Evolutionary conservation across 2,888 invertebrate genomes (phyloP), one percentile per base, ranked within the genome.

Genomic region (Vandiemenella viatica): DNA sequence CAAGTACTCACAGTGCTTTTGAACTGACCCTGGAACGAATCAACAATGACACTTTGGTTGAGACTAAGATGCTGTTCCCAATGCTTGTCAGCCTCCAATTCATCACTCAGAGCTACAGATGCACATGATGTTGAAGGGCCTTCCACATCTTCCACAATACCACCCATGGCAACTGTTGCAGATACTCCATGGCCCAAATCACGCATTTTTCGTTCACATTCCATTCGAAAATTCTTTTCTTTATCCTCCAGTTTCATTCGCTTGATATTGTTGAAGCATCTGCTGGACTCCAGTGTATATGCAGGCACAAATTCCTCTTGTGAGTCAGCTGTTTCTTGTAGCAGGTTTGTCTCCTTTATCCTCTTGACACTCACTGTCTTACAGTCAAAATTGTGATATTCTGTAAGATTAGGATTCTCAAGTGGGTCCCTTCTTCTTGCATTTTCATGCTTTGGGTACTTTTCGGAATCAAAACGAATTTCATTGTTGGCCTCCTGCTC

Each of bases 21-120:
- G 59, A 77, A 77, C 60, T 77, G 76, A 45, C 77, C 77, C 61
- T 77, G 77, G 61, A 77, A 77, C 46, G 76, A 75, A 55, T 74
- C 71, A 20, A 76, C 76, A 45, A 78, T 68, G 17, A 77, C 65
- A 55, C 75, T 76, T 55, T 71, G 65, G 60, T 77, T 77, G n/a
- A 65, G 64, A 44, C 65, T 61, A 46, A 74, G 62, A 58, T 77
- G 75, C 52, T 70, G 69, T 40, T 70, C 65, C 77, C 77, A 77
- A 44, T 71, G 72, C 53, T 66, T 66, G 50, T 73, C 72, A 1
- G 75, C 76, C 50, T 70, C 70, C 8, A 56, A 53, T 41, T 61
- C 62, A 20, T 63, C 58, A 26, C 64, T 49, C 6, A 47, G 13
- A 10, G 38, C 23, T 8, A 45, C 18, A 6, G 43, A 47, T n/a